Evolutionary conservation across 1,140 invertebrate species (phyloP), one percentile per base, ranked within the genome.

Genomic region (Caenorhabditis inopinata): DNA sequence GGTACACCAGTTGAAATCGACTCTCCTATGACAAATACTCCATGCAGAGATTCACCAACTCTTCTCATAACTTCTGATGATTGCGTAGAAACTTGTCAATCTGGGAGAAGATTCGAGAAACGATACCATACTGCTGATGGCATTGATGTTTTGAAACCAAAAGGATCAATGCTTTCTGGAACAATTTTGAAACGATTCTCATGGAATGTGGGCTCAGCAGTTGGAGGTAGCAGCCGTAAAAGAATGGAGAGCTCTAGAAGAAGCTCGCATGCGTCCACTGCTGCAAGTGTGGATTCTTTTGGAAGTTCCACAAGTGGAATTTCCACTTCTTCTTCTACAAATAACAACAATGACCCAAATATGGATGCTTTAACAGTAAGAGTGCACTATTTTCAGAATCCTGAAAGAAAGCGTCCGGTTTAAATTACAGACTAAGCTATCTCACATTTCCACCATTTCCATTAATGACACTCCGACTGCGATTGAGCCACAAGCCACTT

Each of bases 91-190:
- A 29, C 58, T 0, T 68, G 16, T 21, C 42, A 80, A 38, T 68
- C 32, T 49, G 83, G 85, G 7, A 75, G 85, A 53, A 81, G 86
- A 16, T 87, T 87, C 47, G 86, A 87, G 53, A 86, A 87, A 21
- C 62, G 86, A 18, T 87, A 87, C 58, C 86, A 87, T 62, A 87
- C 86, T 5, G 87, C 87, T 23, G 87, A 87, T 18, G 85, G 85
- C 42, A 84, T 85, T 74, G 86, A 87, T 27, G 29, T 82, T 0
- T 45, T 49, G 14, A 83, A 84, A 29, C 79, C 83, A 6, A 75
- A 84, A 21, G 45, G 42, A 29, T 48, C 74, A 9, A 75, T 62
- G 32, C 18, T 78, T 16, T 32, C 76, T 9, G 74, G 48, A 3
- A 53, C 23, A 25, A 87, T 87, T 80, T 45, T 88, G 0, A 87